Evolutionary conservation across 2,797 vertebrate species (phyloP).

Genomic region (Leptodactylus fallax): DNA sequence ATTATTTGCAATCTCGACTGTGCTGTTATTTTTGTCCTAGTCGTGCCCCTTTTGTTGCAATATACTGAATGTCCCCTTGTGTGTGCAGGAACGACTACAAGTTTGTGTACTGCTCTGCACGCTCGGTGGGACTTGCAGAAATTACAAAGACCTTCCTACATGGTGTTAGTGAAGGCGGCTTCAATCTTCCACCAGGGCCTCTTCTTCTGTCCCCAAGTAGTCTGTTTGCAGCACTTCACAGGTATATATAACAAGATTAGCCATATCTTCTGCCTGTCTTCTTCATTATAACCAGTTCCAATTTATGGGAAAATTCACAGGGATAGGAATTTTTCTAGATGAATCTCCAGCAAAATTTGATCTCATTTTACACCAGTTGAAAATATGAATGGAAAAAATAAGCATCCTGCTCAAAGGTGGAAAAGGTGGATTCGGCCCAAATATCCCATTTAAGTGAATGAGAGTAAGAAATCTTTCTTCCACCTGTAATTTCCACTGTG

Average conservation of each 20-base stretch:
- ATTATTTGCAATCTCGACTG: too few relatives aligned
- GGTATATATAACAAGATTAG: conserved; percentile 72
- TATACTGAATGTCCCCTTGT: not conserved
- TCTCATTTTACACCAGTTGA: too few relatives aligned
- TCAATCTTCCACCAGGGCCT: conserved; percentile 89
- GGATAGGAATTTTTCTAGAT: too few relatives aligned
- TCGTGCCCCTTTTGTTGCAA: not conserved
- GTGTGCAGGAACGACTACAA: conserved; percentile 91
- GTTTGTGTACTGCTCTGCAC: conserved; percentile 95
- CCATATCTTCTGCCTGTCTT: not conserved
- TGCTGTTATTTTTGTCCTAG: not conserved
- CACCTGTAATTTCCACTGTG: too few relatives aligned
- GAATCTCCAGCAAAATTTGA: too few relatives aligned
- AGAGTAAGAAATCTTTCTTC: too few relatives aligned
- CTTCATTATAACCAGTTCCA: too few relatives aligned
- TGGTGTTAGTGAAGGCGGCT: conserved; percentile 90
- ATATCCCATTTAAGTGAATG: too few relatives aligned
- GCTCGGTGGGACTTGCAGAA: conserved; percentile 92
- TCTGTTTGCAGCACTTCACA: conserved; percentile 93
- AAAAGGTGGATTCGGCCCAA: too few relatives aligned
- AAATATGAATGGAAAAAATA: too few relatives aligned
- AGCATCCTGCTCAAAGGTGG: too few relatives aligned
- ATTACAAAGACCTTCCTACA: conserved; percentile 92
- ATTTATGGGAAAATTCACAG: too few relatives aligned
- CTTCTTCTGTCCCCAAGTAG: conserved; percentile 94